Evolutionary conservation across 1,140 invertebrate species (phyloP).

Genomic region (Nilaparvata lugens): DNA sequence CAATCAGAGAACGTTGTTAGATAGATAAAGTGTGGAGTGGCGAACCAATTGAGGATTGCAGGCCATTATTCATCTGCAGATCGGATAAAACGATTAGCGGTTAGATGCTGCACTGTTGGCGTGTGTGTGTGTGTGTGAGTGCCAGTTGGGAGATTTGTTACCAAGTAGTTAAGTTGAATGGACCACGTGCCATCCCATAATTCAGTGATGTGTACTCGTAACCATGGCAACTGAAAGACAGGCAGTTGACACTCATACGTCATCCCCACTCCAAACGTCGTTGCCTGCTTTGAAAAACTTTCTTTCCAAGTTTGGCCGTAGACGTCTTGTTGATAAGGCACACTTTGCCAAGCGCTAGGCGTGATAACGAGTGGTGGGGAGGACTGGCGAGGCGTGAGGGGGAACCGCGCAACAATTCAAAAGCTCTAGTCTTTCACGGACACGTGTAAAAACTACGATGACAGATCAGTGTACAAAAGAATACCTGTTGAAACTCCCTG

Average conservation of each 20-base stretch:
- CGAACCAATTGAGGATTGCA: too few relatives aligned
- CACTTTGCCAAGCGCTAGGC: too few relatives aligned
- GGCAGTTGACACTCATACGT: background rate
- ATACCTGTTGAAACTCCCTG: too few relatives aligned
- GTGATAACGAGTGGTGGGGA: too few relatives aligned
- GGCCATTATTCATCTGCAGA: too few relatives aligned
- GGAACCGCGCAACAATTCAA: slow-evolving; percentile 24
- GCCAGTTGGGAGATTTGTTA: too few relatives aligned
- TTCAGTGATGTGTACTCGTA: background rate
- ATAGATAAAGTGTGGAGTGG: too few relatives aligned
- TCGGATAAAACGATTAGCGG: too few relatives aligned
- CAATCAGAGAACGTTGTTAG: too few relatives aligned
- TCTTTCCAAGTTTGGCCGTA: slow-evolving; percentile 5
- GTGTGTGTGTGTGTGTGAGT: too few relatives aligned
- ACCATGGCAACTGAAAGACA: background rate
- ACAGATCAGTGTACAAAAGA: too few relatives aligned
- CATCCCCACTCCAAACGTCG: background rate
- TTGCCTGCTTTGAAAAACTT: slow-evolving; percentile 6
- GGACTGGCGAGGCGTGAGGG: slow-evolving; percentile 34
- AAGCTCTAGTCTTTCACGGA: background rate
- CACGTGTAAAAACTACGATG: background rate
- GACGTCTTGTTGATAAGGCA: slow-evolving; percentile 19
- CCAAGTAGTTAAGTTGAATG: background rate
- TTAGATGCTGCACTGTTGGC: too few relatives aligned
- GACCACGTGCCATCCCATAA: background rate